These are phyloP conservation scores for Caerostris darwini DNA, from an alignment of 1,140 invertebrate species.

Conservation along the genomic window DNA sequence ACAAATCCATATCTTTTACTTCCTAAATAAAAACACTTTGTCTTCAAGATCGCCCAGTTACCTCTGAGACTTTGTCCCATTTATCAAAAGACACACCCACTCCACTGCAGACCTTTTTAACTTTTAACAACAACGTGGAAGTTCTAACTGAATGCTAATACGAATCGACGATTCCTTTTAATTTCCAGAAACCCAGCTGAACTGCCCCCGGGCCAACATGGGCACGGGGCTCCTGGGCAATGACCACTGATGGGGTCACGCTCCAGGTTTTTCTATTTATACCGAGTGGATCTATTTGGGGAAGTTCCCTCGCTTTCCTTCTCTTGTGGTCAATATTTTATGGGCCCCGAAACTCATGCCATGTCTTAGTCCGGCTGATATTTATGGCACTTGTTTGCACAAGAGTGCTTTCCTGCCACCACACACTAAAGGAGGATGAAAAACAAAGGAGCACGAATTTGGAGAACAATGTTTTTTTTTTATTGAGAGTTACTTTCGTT, in stretches of 20 bases:
- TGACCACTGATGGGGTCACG: not conserved
- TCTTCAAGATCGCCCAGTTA: too few species aligned
- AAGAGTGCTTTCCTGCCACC: not conserved
- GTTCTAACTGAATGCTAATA: not conserved
- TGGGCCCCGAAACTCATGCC: not conserved
- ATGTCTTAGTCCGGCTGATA: not conserved
- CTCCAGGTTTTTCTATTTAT: not conserved
- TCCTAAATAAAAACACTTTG: too few species aligned
- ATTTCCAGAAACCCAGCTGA: not conserved
- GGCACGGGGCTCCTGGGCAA: not conserved
- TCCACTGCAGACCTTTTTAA: too few species aligned
- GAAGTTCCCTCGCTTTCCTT: too few species aligned
- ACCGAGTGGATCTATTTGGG: not conserved
- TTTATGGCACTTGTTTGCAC: slow-evolving; percentile 31
- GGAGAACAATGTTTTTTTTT: slow-evolving; percentile 9
- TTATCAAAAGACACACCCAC: too few species aligned
- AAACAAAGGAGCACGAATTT: not conserved
- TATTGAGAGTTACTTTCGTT: too few species aligned
- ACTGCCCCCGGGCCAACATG: not conserved
- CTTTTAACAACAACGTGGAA: too few species aligned
- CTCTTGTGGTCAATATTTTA: slow-evolving; percentile 33
- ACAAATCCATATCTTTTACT: too few species aligned
- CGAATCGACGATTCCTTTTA: not conserved
- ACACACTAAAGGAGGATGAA: not conserved
- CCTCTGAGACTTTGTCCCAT: too few species aligned